phyloP scores from a whole-genome alignment of 2,113 vertebrate genomes.

The Cyprinodon variegatus region DNA sequence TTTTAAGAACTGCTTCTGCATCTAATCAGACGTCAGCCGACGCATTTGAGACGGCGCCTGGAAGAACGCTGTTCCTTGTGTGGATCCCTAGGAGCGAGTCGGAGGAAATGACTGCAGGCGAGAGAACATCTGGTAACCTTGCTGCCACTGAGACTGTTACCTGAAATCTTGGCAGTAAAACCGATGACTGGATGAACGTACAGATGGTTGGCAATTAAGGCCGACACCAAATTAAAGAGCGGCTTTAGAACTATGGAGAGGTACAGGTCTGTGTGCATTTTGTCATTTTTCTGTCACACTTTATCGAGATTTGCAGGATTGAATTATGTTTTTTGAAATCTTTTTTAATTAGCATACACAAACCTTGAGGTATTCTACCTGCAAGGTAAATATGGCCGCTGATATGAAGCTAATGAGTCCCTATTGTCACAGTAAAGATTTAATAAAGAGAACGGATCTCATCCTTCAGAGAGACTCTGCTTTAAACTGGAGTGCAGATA shows the following conservation, averaged over 20 bases:
- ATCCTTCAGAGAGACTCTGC: background rate
- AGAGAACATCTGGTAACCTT: background rate
- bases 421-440: background rate
- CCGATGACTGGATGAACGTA: background rate
- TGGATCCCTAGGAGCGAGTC: background rate
- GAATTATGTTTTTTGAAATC: no score
- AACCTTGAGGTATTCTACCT: background rate
- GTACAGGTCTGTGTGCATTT: background rate
- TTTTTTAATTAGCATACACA: background rate
- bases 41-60: background rate
- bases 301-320: background rate
- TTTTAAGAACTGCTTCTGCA: background rate
- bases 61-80: background rate
- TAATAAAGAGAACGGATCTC: background rate
- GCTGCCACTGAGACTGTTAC: background rate
- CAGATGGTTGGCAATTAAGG: background rate
- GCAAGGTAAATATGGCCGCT: background rate
- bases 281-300: background rate
- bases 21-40: background rate
- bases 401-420: background rate
- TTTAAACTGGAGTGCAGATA: background rate
- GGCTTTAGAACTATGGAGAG: background rate
- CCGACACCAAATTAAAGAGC: background rate
- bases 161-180: background rate
- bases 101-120: background rate